These are phyloP conservation scores for Rhyacophila evoluta DNA, from an alignment of 2,888 invertebrate genomes.

Conservation along the genomic window DNA sequence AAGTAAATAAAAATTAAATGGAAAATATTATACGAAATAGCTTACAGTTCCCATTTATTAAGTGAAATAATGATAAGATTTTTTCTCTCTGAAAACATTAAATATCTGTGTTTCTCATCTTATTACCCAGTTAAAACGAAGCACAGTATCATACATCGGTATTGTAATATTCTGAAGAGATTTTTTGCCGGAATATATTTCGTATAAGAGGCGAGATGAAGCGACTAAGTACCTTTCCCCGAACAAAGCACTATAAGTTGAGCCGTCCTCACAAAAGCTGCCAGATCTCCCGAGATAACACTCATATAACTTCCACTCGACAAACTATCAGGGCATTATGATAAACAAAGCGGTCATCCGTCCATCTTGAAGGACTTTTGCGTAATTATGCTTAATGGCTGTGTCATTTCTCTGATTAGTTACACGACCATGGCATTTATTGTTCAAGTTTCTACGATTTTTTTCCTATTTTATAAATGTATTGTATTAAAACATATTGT, in stretches of 20 bases:
- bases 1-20: too few relatives aligned
- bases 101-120: background rate
- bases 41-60: background rate
- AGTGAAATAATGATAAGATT: background rate
- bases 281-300: conserved; percentile 25
- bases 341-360: conserved; percentile 40
- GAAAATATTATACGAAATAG: too few relatives aligned
- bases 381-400: conserved; percentile 44
- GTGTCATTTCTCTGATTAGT: conserved; percentile 23
- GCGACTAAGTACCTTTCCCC: conserved; percentile 29
- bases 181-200: conserved; percentile 16
- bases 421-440: background rate
- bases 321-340: conserved; percentile 32
- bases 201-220: conserved; percentile 35
- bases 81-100: background rate
- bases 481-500: background rate
- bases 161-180: background rate
- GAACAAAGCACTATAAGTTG: conserved; percentile 35
- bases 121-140: background rate
- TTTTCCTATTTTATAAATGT: background rate
- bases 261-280: background rate
- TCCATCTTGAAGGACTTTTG: conserved; percentile 27
- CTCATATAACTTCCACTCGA: conserved; percentile 11
- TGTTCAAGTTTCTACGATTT: background rate
- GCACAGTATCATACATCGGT: background rate